phyloP scores from a whole-genome alignment of 2,113 vertebrate species.

The Saguinus imperator region DNA sequence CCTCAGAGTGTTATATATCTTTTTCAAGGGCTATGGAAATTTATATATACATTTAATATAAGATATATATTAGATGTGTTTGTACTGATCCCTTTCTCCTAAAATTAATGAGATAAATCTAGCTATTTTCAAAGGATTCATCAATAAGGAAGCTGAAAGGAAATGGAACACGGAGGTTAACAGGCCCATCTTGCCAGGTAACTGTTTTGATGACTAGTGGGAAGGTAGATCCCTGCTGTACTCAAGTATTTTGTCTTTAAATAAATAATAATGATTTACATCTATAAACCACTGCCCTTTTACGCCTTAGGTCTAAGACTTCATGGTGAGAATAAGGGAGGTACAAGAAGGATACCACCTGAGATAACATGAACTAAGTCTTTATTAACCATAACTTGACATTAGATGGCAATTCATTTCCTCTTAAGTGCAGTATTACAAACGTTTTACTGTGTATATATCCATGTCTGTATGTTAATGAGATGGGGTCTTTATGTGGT shows the following conservation, averaged over 20 bases:
- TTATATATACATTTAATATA: too few species aligned
- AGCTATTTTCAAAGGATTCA: not conserved
- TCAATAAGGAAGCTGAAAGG: not conserved
- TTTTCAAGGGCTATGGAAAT: not conserved
- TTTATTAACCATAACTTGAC: slow-evolving; percentile 41
- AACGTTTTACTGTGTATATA: slow-evolving; percentile 17
- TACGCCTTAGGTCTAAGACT: not conserved
- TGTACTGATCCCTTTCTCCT: not conserved
- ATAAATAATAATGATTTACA: not conserved
- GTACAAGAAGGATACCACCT: slow-evolving; percentile 10
- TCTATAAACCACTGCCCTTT: not conserved
- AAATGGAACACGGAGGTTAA: not conserved
- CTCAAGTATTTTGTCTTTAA: not conserved
- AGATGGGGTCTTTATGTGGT: slow-evolving; percentile 3
- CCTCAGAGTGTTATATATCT: not conserved
- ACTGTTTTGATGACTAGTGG: not conserved
- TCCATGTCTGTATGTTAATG: not conserved
- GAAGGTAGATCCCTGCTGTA: not conserved
- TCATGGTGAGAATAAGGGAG: not conserved
- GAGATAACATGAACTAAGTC: slow-evolving; percentile 32
- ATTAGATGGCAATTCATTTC: slow-evolving; percentile 16
- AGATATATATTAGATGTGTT: not conserved
- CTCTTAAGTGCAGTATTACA: slow-evolving; percentile 18
- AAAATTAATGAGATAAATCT: not conserved
- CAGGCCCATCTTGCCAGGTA: not conserved